Conservation (phyloP, 2,797 vertebrate species). For the Eremophila alpestris region DNA sequence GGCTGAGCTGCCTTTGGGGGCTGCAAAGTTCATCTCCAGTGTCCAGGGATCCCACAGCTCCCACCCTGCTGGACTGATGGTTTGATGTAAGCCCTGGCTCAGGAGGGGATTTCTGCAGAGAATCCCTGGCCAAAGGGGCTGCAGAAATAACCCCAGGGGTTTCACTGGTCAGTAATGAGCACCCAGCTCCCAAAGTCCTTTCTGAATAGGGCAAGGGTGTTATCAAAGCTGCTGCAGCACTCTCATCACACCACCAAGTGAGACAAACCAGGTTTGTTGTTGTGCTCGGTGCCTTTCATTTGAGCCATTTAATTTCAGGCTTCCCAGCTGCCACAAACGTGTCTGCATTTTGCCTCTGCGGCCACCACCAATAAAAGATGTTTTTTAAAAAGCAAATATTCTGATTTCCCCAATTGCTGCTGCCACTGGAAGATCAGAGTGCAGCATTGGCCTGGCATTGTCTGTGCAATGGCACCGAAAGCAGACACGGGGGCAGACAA, state of each 20-base stretch:
- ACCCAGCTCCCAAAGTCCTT: background rate
- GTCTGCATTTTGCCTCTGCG: background rate
- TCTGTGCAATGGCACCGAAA: conserved; percentile 23
- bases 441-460: background rate
- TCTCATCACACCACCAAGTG: background rate
- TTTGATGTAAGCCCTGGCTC: background rate
- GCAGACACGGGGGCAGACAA: conserved; percentile 42
- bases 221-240: background rate
- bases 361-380: background rate
- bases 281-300: background rate
- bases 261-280: background rate
- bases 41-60: background rate
- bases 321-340: background rate
- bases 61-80: background rate
- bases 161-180: background rate
- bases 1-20: background rate
- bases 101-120: conserved; percentile 9
- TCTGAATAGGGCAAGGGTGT: background rate
- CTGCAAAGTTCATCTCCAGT: background rate
- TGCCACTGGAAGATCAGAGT: background rate
- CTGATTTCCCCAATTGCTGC: background rate
- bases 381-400: background rate
- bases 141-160: background rate
- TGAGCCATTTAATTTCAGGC: background rate
- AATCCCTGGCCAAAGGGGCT: background rate